Evolutionary conservation across 1,140 invertebrate genomes (phyloP), one percentile per base, ranked within the genome.

Genomic region (Chymomyza costata): DNA sequence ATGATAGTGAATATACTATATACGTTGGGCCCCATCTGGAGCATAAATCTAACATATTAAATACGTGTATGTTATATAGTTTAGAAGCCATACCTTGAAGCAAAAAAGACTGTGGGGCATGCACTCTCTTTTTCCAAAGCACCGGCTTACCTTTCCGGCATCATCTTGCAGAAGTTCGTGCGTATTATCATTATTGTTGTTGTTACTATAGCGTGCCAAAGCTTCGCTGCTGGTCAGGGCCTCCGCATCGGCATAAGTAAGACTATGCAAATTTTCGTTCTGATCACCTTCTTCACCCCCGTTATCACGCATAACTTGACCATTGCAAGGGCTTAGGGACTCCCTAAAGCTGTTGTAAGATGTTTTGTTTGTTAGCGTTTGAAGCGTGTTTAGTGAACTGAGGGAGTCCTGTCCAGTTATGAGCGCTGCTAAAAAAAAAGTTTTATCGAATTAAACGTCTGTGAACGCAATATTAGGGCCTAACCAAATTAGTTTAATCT

Each of bases 71-170:
- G 73, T 76, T 74, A 80, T 71, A 80, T 69, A 78, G 74, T 69
- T 65, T 74, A 80, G 62, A 63, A 85, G 76, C 83, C 87, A 87
- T 91, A 92, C 91, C 91, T 92, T 92, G 88, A 91, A 91, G 90
- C 91, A 92, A 87, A 91, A 90, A 87, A 91, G 89, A 89, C 87
- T 88, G 74, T 89, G 88, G 87, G 90, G 90, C 90, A 92, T 92
- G 91, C 90, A 92, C 88, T 88, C 82, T 85, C 87, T 85, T 71
- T 86, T 86, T 85, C 84, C 86, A 86, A 86, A 88, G 87, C 88
- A 88, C 87, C 88, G 87, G 87, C 90, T 91, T 91, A 91, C 90
- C 90, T 90, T 89, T 84, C 88, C 83, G 83, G 69, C 65, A 76
- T 78, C 71, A 78, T 78, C 71, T 71, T 73, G 73, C 54, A 64